Percentiles rank a stretch among this genome's conserved stretches.
These are phyloP conservation scores for Enteromius treurensis DNA, from an alignment of 2,797 vertebrate species.

Conservation along the genomic window DNA sequence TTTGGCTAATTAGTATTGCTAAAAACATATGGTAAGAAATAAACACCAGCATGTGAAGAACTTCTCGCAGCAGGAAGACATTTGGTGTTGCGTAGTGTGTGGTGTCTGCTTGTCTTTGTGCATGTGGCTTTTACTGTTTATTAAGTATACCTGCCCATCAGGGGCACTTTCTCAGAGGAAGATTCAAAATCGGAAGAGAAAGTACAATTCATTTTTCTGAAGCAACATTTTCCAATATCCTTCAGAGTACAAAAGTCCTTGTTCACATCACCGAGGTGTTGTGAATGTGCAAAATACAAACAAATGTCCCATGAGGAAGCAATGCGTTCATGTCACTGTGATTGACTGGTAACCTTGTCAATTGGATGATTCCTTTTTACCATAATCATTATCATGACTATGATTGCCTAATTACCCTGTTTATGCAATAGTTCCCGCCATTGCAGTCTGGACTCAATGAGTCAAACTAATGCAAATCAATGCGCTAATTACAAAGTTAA, in stretches of 20 bases:
- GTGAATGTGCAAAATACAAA: slow-evolving; percentile 5
- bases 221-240: not conserved
- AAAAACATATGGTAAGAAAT: slow-evolving; percentile 55
- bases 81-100: slow-evolving; percentile 29
- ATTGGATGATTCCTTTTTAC: not conserved
- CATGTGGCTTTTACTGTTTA: slow-evolving; percentile 2
- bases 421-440: not conserved
- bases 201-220: not conserved
- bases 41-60: slow-evolving; percentile 52
- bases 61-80: slow-evolving; percentile 39
- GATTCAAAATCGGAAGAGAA: not conserved
- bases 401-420: not conserved
- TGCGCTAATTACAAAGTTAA: not conserved
- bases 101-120: slow-evolving; percentile 34
- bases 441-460: not conserved
- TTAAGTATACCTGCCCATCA: slow-evolving; percentile 6
- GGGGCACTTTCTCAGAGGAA: slow-evolving; percentile 10
- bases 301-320: not conserved
- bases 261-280: not conserved
- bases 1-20: slow-evolving; percentile 34
- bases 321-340: not conserved
- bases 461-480: not conserved
- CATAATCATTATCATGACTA: not conserved
- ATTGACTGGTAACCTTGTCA: slow-evolving; percentile 1
- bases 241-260: not conserved